Percentiles rank a stretch among this genome's conserved stretches.
Evolutionary conservation across 2,797 vertebrate genomes (phyloP).

Genomic region (Crocidura indochinensis): DNA sequence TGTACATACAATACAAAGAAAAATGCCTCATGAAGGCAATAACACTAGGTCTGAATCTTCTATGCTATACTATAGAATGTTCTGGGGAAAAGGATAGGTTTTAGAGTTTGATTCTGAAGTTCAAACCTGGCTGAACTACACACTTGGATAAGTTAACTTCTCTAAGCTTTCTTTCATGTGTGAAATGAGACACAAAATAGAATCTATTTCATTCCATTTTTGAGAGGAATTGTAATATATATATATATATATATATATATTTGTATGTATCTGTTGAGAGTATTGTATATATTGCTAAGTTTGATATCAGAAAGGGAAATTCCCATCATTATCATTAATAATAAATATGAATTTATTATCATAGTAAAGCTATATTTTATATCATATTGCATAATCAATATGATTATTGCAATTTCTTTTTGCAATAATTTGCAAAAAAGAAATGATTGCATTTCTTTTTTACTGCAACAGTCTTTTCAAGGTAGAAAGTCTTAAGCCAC

Average conservation of each 20-base stretch:
- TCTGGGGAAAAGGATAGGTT: not conserved
- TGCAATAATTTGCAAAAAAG: too few relatives aligned
- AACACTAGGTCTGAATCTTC: not conserved
- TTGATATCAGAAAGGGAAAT: constrained; percentile 22
- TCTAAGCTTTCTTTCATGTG: constrained; percentile 36
- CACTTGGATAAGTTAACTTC: not conserved
- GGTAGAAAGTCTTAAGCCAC: constrained; percentile 5
- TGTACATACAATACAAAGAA: not conserved
- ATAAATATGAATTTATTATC: constrained; percentile 46
- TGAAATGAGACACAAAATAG: not conserved
- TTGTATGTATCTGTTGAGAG: constrained; percentile 38
- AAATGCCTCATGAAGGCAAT: not conserved
- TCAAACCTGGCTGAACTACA: not conserved
- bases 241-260: too few relatives aligned
- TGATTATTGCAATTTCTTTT: constrained; percentile 62
- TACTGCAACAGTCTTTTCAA: not conserved
- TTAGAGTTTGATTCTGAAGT: not conserved
- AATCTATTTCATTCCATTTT: not conserved
- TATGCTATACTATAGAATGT: not conserved
- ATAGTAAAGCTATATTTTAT: constrained; percentile 31
- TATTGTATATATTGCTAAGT: constrained; percentile 1
- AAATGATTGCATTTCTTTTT: constrained; percentile 65
- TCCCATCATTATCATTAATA: not conserved
- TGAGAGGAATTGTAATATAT: not conserved
- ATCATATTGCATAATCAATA: not conserved